Evolutionary conservation across 35 echinoderm and acorn worm species (phyloP), one percentile per base, ranked within the genome.

Genomic region (Stichopus chloronotus): DNA sequence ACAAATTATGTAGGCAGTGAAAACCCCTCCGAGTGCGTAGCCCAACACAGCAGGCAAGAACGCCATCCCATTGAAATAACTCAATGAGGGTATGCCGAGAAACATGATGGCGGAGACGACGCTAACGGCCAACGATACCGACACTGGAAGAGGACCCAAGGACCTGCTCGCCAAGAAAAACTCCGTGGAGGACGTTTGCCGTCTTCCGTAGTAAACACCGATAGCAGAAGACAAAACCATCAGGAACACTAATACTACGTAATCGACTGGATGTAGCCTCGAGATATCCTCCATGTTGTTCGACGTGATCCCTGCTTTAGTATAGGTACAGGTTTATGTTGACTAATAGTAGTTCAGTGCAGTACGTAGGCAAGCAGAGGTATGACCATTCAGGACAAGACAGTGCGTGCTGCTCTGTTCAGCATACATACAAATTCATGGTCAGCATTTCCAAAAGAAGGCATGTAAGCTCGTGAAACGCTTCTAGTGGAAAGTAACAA

Each of bases 41-140:
- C 9, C 0, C 8, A 79, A 20, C 9, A 9, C n/a, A 3, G n/a
- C n/a, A 22, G 43, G 77, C 2, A 19, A 53, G 30, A 57, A 84
- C 56, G 53, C 58, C 8, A 78, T 56, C 20, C 79, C 91, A 6
- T 92, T 59, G 30, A 85, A 30, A 11, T 92, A 92, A 54, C 59
- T 84, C 12, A 86, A 55, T 12, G 54, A 25, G 5, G 91, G 91
- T n/a, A 20, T 74, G 7, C 69, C 69, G 17, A 74, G 13, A 74
- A 74, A 74, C 13, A 16, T 74, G 13, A 74, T n/a, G 7, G 69
- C 69, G 1, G 69, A 74, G 22, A 74, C 69, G 22, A 74, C 19
- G 22, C 69, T 74, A 19, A 74, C 69, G 0, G 69, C 69, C 22
- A 74, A 0, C 0, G 69, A 74, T 20, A 74, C 17, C 14, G 69